Evolutionary conservation across 1,140 invertebrate species (phyloP).

Genomic region (Grapholita molesta): DNA sequence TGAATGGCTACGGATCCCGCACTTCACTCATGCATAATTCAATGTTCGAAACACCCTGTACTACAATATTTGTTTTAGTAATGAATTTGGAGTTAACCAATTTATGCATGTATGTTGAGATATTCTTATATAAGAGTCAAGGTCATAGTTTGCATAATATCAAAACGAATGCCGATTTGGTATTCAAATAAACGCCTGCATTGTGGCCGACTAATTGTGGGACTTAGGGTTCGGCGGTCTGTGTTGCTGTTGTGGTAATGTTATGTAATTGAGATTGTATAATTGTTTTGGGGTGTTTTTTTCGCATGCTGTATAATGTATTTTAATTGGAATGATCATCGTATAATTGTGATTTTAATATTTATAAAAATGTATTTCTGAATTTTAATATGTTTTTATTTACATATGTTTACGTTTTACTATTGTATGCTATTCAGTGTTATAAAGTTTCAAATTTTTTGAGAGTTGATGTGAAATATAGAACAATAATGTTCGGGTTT

Average conservation of each 20-base stretch:
- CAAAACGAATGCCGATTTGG: conserved; percentile 74
- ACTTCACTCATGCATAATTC: neutral
- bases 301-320: neutral
- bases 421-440: too few species aligned
- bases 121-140: conserved; percentile 74
- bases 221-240: neutral
- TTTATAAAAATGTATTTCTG: too few species aligned
- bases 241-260: neutral
- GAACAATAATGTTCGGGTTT: too few species aligned
- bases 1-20: neutral
- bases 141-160: conserved; percentile 75
- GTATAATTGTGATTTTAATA: too few species aligned
- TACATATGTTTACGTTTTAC: too few species aligned
- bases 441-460: too few species aligned
- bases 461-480: too few species aligned
- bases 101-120: conserved; percentile 73
- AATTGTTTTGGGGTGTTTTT: neutral
- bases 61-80: conserved; percentile 53
- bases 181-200: conserved; percentile 72
- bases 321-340: too few species aligned
- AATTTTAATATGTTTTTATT: too few species aligned
- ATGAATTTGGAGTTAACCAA: conserved; percentile 74
- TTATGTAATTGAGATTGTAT: neutral
- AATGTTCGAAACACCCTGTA: neutral
- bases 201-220: conserved; percentile 31